phyloP scores from a whole-genome alignment of 2,888 invertebrate species.

The Teleogryllus oceanicus region DNA sequence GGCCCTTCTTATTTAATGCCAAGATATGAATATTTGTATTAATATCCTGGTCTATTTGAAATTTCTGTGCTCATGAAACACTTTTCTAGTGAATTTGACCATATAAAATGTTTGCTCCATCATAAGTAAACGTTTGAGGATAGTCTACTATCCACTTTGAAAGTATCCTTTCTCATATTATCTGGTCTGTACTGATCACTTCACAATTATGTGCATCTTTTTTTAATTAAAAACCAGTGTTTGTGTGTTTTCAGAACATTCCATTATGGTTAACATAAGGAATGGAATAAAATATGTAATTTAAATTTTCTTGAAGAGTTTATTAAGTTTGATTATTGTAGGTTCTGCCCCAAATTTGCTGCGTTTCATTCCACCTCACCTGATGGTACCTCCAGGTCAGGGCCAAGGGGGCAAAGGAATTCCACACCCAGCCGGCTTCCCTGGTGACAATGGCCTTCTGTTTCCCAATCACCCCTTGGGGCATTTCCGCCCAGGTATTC shows the following conservation, averaged over 20 bases:
- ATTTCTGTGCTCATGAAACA: too few species aligned
- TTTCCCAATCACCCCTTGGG: conserved; percentile 20
- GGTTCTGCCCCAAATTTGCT: conserved; percentile 34
- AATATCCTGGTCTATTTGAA: too few species aligned
- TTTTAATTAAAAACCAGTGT: too few species aligned
- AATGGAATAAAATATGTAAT: neutral
- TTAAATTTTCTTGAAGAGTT: neutral
- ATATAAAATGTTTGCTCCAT: too few species aligned
- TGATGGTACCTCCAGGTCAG: conserved; percentile 27
- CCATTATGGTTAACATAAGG: neutral
- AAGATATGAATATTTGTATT: too few species aligned
- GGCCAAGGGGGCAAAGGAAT: conserved; percentile 4
- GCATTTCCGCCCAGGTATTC: conserved; percentile 18
- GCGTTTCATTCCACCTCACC: conserved; percentile 31
- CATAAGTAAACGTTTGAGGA: too few species aligned
- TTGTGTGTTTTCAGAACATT: neutral
- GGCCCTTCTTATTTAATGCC: too few species aligned
- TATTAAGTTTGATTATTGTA: neutral
- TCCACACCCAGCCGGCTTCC: conserved; percentile 20
- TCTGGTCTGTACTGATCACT: too few species aligned
- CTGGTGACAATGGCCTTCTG: conserved; percentile 26
- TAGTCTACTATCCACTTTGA: too few species aligned
- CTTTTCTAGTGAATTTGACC: too few species aligned
- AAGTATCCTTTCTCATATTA: too few species aligned
- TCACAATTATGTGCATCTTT: too few species aligned